Base-by-base conservation (phyloP, 2,888 invertebrate species). In the Rotaria magnacalcarata region DNA sequence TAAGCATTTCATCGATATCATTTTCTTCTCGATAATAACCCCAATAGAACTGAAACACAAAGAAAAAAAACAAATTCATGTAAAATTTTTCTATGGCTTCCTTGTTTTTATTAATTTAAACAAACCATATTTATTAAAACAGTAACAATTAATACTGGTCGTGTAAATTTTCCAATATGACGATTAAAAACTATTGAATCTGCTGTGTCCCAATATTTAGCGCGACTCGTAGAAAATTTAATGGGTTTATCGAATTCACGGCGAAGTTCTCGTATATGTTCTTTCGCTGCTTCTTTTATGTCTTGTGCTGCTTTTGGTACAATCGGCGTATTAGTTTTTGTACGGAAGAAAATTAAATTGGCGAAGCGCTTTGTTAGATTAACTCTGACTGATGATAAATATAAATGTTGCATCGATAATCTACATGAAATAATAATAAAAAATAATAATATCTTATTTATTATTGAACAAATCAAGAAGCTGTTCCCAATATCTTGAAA, bases 11-110 rank as follows among this genome's bases (percentile, higher is more conserved):
- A 80, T 80, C 80, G 47, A 80, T 43, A 47, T 80, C 80, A 47
- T 80, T 80, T 80, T 80, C 24, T 80, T 80, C 80, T 24, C 80
- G 80, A 80, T 47, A 47, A 80, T 47, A 80, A 47, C 80, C 80
- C 80, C 80, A 80, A 24, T 80, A 80, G n/a, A 47, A 80, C 47
- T 47, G 34, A 80, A 43, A 50, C 50, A 50, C 50, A 50, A 50
- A 11, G 11, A 50, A 50, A 1, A 50, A 50, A 50, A 50, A 50
- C 0, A 50, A 50, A 14, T 50, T 50, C 50, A 14, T 5, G 4
- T 50, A 1, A 47, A 80, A 34, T 16, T 14, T 21, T 27, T 5
- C 34, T 16, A 67, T 27, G 14, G 11, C 2, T 34, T 14, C 27
- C 10, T 34, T 19, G 0, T 41, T 41, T 41, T 27, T 34, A 8